Conservation (phyloP, 2,888 invertebrate species). For the Drosophila phalerata region DNA sequence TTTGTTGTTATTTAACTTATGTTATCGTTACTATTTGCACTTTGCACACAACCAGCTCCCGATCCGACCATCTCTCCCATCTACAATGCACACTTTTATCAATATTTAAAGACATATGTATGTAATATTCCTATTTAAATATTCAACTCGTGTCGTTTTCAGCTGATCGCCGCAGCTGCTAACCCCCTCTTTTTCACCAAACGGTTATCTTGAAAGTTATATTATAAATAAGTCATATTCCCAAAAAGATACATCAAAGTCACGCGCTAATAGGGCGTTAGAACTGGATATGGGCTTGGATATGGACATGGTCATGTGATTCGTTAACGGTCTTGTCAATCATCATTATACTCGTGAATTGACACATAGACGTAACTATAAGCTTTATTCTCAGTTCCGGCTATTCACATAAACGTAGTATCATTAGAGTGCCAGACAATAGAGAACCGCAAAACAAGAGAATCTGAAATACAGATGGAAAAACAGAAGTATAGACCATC, state of each 20-base stretch:
- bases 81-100: slow-evolving; percentile 10
- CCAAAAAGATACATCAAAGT: slow-evolving; percentile 37
- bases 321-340: slow-evolving; percentile 19
- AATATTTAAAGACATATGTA: slow-evolving; percentile 12
- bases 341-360: background rate
- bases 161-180: slow-evolving; percentile 16
- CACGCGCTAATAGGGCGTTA: slow-evolving; percentile 47
- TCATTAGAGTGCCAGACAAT: too few relatives aligned
- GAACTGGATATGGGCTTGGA: slow-evolving; percentile 38
- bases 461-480: too few relatives aligned
- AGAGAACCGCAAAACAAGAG: too few relatives aligned
- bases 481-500: too few relatives aligned
- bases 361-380: slow-evolving; percentile 1
- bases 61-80: slow-evolving; percentile 12
- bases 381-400: background rate
- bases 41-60: slow-evolving; percentile 23
- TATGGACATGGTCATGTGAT: slow-evolving; percentile 24
- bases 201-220: background rate
- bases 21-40: slow-evolving; percentile 26
- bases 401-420: too few relatives aligned
- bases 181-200: background rate
- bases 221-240: background rate
- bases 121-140: slow-evolving; percentile 29
- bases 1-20: slow-evolving; percentile 49
- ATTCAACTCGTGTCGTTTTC: slow-evolving; percentile 50